Percentiles rank a stretch among this genome's conserved stretches.
These are phyloP conservation scores for Synaphobranchus kaupii DNA, from an alignment of 2,797 vertebrate species.

Conservation along the genomic window DNA sequence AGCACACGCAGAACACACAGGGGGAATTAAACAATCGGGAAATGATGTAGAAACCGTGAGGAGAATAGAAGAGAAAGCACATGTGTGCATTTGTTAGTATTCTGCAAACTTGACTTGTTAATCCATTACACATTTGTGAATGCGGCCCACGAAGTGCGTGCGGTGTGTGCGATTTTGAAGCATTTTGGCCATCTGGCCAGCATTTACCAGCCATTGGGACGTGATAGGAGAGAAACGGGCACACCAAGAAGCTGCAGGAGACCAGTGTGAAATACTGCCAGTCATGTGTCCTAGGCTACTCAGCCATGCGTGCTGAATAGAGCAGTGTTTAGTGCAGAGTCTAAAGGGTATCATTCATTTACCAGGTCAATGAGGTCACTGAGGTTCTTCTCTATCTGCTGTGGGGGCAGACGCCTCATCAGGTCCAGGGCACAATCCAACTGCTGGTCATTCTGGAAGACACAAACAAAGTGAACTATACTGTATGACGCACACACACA, in stretches of 20 bases:
- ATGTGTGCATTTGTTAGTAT: neutral
- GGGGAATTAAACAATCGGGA: neutral
- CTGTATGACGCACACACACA: constrained; percentile 40
- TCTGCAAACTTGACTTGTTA: neutral
- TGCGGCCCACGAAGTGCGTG: neutral
- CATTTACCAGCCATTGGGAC: neutral
- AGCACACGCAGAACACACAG: neutral
- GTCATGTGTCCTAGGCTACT: neutral
- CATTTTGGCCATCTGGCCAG: neutral
- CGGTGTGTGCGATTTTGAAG: neutral
- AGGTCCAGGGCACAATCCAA: constrained; percentile 99
- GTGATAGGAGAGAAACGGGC: constrained; percentile 28
- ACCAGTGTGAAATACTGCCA: neutral
- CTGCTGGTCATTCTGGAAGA: constrained; percentile 90
- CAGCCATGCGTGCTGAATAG: neutral
- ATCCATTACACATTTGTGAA: neutral
- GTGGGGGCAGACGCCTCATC: constrained; percentile 98
- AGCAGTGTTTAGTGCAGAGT: neutral
- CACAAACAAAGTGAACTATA: constrained; percentile 10
- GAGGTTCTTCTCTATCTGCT: constrained; percentile 99
- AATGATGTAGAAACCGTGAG: neutral
- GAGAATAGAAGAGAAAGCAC: neutral
- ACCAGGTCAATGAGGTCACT: constrained; percentile 99
- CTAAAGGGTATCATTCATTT: constrained; percentile 53
- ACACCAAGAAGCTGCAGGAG: constrained; percentile 40